Conservation (phyloP, 2,113 vertebrate species). For the Anoplopoma fimbria region DNA sequence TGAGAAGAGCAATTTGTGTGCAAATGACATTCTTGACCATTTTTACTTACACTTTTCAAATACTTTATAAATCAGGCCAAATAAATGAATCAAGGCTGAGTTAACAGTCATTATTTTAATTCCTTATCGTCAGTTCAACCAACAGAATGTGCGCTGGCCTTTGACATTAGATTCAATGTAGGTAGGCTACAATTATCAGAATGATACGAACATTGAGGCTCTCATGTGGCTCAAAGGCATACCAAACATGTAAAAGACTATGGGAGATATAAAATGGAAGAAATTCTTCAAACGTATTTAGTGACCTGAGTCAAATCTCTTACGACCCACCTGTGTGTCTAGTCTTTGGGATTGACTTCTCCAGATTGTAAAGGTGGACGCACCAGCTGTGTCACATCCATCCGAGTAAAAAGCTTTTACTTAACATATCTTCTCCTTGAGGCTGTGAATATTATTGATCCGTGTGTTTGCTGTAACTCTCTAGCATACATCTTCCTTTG, state of each 20-base stretch:
- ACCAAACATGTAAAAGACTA: background rate
- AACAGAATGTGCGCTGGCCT: background rate
- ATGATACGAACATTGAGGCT: background rate
- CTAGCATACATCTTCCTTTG: conserved; percentile 82
- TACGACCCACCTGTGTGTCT: background rate
- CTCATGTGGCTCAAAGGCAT: background rate
- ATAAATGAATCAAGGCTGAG: background rate
- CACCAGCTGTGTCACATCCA: conserved; percentile 55
- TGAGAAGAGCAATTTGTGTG: too few species aligned
- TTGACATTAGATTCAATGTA: background rate
- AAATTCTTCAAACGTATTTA: background rate
- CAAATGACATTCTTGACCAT: too few species aligned
- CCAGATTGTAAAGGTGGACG: conserved; percentile 46
- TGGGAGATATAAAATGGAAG: background rate
- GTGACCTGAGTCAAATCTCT: background rate
- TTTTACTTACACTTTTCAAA: too few species aligned
- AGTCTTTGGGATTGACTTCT: conserved; percentile 6
- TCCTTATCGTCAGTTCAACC: background rate
- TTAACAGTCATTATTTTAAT: background rate
- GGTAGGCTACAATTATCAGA: background rate
- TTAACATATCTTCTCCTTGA: conserved; percentile 75
- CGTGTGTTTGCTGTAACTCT: conserved; percentile 72
- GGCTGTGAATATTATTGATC: conserved; percentile 84
- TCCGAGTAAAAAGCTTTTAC: conserved; percentile 74
- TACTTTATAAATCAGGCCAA: too few species aligned